Evolutionary conservation across 1,140 invertebrate species (phyloP).

Genomic region (Xylocopa sonorina): DNA sequence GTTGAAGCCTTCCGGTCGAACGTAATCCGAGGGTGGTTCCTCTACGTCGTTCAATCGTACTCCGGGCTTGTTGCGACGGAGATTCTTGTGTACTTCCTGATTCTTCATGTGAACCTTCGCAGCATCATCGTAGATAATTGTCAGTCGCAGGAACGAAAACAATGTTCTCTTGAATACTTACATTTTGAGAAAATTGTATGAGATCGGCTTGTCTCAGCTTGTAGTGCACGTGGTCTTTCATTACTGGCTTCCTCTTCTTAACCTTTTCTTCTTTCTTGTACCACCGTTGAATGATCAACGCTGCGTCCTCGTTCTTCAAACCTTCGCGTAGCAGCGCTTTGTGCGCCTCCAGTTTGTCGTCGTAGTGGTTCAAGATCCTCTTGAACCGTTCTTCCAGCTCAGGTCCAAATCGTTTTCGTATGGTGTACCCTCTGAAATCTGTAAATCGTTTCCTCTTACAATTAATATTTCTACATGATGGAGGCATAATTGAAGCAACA

Average conservation of each 20-base stretch:
- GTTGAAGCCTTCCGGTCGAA: constrained; percentile 84
- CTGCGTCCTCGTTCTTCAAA: constrained; percentile 81
- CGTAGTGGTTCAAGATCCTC: constrained; percentile 76
- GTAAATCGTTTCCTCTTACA: constrained; percentile 6
- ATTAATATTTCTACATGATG: neutral
- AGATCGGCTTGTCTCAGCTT: constrained; percentile 80
- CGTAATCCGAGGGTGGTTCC: constrained; percentile 83
- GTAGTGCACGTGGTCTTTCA: constrained; percentile 72
- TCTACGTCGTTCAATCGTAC: constrained; percentile 83
- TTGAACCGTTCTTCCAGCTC: constrained; percentile 82
- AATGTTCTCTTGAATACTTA: constrained; percentile 71
- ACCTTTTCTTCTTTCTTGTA: constrained; percentile 75
- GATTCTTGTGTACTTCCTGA: constrained; percentile 87
- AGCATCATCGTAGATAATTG: neutral
- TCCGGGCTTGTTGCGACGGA: constrained; percentile 85
- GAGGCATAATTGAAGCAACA: constrained; percentile 68
- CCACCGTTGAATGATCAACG: constrained; percentile 79
- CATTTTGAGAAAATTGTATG: constrained; percentile 82
- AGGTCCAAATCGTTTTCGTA: constrained; percentile 84
- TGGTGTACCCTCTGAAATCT: constrained; percentile 87
- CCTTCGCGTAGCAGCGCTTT: constrained; percentile 79
- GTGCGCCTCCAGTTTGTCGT: constrained; percentile 76
- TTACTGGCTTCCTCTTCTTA: constrained; percentile 67
- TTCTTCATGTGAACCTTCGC: constrained; percentile 87
- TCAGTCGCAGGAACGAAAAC: no score